Percentiles rank a stretch among this genome's conserved stretches.
Evolutionary conservation across 2,113 vertebrate genomes (phyloP).

Genomic region (Egretta garzetta): DNA sequence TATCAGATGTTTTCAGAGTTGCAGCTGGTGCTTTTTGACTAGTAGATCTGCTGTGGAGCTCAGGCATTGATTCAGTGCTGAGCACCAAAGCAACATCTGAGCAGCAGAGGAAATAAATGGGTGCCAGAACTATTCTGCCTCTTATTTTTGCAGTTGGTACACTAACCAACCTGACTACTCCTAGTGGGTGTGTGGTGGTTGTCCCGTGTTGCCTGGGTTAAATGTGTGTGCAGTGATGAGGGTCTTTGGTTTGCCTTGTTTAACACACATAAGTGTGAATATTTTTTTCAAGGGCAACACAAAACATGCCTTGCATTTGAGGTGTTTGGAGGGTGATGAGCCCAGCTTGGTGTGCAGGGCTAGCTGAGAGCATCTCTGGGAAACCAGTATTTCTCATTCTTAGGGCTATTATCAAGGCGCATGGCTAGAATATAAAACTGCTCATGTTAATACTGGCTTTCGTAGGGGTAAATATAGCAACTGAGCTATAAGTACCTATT

Average conservation of each 20-base stretch:
- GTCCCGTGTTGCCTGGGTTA: neutral
- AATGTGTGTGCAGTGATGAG: neutral
- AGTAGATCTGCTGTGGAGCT: neutral
- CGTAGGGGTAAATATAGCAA: neutral
- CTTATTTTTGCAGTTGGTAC: neutral
- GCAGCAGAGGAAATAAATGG: neutral
- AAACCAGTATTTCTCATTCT: neutral
- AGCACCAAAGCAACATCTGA: neutral
- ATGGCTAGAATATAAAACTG: neutral
- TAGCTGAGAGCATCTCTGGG: neutral
- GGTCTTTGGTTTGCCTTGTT: neutral
- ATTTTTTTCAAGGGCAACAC: neutral
- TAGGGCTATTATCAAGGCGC: neutral
- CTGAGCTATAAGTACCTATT: neutral
- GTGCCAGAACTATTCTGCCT: neutral
- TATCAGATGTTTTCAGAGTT: neutral
- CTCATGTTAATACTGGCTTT: neutral
- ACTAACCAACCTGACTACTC: accelerated
- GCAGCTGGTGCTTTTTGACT: neutral
- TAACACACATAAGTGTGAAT: neutral
- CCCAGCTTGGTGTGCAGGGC: neutral
- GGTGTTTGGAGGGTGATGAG: neutral
- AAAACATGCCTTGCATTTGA: neutral
- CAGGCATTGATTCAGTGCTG: neutral
- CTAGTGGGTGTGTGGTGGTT: no score